Evolutionary conservation across 2,113 vertebrate genomes (phyloP).

Genomic region (Tricholaema leucomelas): DNA sequence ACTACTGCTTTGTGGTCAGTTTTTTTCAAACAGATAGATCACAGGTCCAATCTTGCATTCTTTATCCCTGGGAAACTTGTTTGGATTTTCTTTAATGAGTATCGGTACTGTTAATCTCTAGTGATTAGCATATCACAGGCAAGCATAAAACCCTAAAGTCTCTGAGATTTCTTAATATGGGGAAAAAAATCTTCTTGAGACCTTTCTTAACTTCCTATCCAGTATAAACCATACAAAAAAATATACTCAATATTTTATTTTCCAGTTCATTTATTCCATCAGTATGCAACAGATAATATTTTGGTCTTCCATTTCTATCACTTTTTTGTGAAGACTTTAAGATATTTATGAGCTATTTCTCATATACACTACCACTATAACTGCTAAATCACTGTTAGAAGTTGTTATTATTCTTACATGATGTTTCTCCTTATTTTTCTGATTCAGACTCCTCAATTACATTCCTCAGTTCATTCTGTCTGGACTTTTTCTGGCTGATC

Average conservation of each 20-base stretch:
- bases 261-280: background rate
- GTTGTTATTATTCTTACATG: background rate
- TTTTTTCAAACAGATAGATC: background rate
- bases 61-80: background rate
- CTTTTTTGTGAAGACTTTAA: background rate
- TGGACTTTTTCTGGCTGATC: background rate
- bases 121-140: conserved; percentile 1
- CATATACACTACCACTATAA: background rate
- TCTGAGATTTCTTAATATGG: background rate
- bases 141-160: conserved; percentile 6
- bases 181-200: conserved; percentile 29
- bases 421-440: background rate
- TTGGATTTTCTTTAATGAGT: conserved; percentile 6
- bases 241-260: conserved; percentile 28
- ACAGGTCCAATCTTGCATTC: background rate
- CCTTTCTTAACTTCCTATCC: conserved; percentile 1
- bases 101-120: background rate
- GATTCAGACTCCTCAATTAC: background rate
- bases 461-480: background rate
- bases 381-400: background rate
- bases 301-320: background rate
- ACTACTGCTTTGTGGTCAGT: background rate
- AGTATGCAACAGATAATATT: conserved; percentile 23
- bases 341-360: background rate
- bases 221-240: conserved; percentile 41